phyloP scores from a whole-genome alignment of 2,113 vertebrate genomes.

The Ancistrus triradiatus region DNA sequence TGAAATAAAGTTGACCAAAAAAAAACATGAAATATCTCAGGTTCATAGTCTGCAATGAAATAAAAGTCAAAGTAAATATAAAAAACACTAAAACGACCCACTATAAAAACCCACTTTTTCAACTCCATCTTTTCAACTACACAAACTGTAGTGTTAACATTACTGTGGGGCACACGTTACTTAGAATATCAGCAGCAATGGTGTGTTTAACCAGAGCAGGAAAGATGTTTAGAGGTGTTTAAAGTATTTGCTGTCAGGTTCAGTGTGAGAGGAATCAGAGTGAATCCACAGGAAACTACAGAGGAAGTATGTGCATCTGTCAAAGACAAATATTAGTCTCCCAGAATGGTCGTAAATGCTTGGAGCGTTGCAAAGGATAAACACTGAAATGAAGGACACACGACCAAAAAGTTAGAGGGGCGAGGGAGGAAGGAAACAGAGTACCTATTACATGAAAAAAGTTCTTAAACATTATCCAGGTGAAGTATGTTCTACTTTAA shows the following conservation, averaged over 20 bases:
- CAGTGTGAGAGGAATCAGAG: conserved; percentile 16
- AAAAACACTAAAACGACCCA: no score
- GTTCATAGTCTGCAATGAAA: no score
- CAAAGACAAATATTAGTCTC: conserved; percentile 73
- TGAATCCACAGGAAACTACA: conserved; percentile 21
- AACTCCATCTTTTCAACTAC: background rate
- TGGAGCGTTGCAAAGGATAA: conserved; percentile 51
- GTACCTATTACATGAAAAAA: no score
- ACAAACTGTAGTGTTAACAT: conserved; percentile 19
- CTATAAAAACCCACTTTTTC: no score
- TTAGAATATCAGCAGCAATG: background rate
- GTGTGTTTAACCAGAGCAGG: background rate
- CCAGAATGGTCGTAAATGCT: conserved; percentile 51
- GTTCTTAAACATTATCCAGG: no score
- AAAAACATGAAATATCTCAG: no score
- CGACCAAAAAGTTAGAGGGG: no score
- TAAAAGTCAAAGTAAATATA: no score
- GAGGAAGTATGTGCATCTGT: conserved; percentile 15
- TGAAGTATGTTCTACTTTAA: background rate
- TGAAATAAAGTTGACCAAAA: no score
- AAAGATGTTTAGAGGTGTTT: conserved; percentile 6
- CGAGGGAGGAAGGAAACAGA: no score
- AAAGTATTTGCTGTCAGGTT: conserved; percentile 28
- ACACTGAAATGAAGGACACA: conserved; percentile 46
- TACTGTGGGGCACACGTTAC: background rate